Conservation (phyloP, 2,113 vertebrate species). For the Sylvia atricapilla region DNA sequence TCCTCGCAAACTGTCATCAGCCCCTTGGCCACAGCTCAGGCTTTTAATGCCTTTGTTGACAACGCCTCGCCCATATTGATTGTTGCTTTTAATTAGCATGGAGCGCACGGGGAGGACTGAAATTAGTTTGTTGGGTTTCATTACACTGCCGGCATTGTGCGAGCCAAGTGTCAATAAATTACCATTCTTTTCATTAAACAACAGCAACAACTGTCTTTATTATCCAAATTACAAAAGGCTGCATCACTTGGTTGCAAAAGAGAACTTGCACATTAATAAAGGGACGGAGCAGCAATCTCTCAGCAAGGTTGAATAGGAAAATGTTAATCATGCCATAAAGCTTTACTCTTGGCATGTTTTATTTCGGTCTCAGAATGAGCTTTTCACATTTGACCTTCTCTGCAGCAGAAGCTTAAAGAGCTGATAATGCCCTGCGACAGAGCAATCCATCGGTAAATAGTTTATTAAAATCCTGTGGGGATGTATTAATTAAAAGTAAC, state of each 20-base stretch:
- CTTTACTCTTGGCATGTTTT: neutral
- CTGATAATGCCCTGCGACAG: neutral
- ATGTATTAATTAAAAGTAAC: conserved; percentile 21
- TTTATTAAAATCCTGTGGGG: conserved; percentile 2
- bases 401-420: neutral
- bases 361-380: conserved; percentile 2
- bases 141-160: conserved; percentile 21
- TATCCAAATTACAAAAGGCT: conserved; percentile 59
- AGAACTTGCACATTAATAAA: conserved; percentile 36
- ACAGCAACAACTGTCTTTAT: conserved; percentile 50
- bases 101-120: neutral
- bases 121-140: conserved; percentile 49
- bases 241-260: conserved; percentile 47
- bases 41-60: conserved; percentile 13
- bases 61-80: conserved; percentile 33
- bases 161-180: conserved; percentile 64
- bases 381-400: conserved; percentile 33
- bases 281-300: conserved; percentile 20
- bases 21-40: neutral
- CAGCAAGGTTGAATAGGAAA: conserved; percentile 26
- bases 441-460: neutral
- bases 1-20: neutral
- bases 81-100: conserved; percentile 59
- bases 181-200: conserved; percentile 57
- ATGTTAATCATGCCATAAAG: conserved; percentile 39